A percentile compares a stretch with the other conserved stretches of the same genome.
Evolutionary conservation across 1,140 invertebrate genomes (phyloP).

Genomic region (Meteorus sp.): DNA sequence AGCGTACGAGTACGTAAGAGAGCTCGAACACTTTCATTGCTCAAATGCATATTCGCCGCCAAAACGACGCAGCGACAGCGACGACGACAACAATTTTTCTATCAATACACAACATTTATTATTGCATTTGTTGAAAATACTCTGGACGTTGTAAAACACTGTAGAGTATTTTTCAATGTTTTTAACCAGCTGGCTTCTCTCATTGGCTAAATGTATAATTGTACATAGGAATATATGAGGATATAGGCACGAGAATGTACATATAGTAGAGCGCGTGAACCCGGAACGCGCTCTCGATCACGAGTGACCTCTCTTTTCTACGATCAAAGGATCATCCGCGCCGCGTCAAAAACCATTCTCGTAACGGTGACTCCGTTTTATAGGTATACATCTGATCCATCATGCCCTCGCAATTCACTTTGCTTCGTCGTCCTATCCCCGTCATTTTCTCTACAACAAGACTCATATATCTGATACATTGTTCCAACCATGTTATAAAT

Average conservation of each 20-base stretch:
- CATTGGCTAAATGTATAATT: too few relatives aligned
- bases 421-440: neutral
- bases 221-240: too few relatives aligned
- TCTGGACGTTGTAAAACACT: too few relatives aligned
- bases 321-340: constrained; percentile 26
- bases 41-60: too few relatives aligned
- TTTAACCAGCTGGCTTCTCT: too few relatives aligned
- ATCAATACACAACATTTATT: too few relatives aligned
- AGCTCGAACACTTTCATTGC: too few relatives aligned
- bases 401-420: neutral
- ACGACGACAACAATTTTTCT: too few relatives aligned
- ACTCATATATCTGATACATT: neutral
- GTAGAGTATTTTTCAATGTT: too few relatives aligned
- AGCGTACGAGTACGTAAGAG: constrained; percentile 13
- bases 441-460: neutral
- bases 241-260: too few relatives aligned
- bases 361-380: constrained; percentile 13
- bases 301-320: constrained; percentile 24
- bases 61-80: too few relatives aligned
- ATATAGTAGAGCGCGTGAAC: constrained; percentile 28
- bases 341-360: constrained; percentile 24
- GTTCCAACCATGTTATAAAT: neutral
- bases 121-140: too few relatives aligned
- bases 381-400: constrained; percentile 17
- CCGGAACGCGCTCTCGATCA: constrained; percentile 26